phyloP scores from a whole-genome alignment of 2,113 vertebrate genomes.

The Epinephelus lanceolatus region DNA sequence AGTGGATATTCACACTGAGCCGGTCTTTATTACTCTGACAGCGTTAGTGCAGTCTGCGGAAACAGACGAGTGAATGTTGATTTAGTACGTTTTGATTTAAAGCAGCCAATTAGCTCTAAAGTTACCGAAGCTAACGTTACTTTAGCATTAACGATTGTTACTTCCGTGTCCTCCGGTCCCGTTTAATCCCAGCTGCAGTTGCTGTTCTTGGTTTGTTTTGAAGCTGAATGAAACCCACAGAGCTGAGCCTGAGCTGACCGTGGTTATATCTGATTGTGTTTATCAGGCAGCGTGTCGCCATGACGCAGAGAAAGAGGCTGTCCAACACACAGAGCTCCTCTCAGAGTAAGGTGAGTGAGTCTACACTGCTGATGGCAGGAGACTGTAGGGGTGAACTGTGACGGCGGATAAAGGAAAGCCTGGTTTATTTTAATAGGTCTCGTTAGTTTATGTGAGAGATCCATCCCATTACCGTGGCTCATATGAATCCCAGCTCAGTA shows the following conservation, averaged over 20 bases:
- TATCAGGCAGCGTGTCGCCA: slow-evolving; percentile 1
- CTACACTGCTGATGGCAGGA: no score
- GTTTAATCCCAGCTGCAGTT: not conserved
- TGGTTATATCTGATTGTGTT: not conserved
- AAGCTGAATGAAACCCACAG: accelerated
- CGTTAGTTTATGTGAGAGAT: no score
- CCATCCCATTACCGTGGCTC: no score
- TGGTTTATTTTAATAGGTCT: no score
- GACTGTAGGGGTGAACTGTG: no score
- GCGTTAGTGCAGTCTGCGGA: not conserved
- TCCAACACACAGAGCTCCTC: slow-evolving; percentile 35
- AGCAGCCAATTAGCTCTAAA: not conserved
- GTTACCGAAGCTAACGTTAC: not conserved
- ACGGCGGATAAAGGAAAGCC: no score
- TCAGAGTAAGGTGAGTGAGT: slow-evolving; percentile 63
- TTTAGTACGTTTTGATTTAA: no score
- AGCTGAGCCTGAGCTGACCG: not conserved
- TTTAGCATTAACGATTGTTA: not conserved
- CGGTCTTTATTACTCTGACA: no score
- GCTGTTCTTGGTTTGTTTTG: not conserved
- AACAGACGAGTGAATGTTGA: accelerated
- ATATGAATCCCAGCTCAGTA: no score
- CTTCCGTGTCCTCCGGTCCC: not conserved
- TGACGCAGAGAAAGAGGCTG: slow-evolving; percentile 75
- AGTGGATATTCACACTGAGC: not conserved